Evolutionary conservation across 2,888 invertebrate genomes (phyloP), one percentile per base, ranked within the genome.

Genomic region (Chrysolina oricalcia): DNA sequence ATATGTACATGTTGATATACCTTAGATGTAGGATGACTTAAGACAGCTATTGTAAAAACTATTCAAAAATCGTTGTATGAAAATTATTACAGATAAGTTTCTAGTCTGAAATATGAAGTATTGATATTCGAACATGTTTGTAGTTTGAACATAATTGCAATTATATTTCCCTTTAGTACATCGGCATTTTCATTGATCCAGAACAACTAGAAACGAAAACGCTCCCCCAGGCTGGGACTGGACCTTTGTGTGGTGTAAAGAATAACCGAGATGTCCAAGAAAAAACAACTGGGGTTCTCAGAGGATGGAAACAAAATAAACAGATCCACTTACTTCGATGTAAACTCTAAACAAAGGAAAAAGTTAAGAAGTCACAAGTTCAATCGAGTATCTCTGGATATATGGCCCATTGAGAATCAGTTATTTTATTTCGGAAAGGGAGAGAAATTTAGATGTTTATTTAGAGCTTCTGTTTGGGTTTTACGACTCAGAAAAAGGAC

Each of bases 321-420:
- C 13, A 46, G 23, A 21, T 48, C 66, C 66, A 11, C 53, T 19
- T 66, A 48, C 66, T 66, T n/a, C n/a, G 48, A 66, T 66, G 48
- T 46, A 23, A 66, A 48, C 23, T 27, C 48, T 15, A 15, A 48
- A 27, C 23, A 66, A 66, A 46, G 43, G 17, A 50, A 48, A 50
- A 53, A 53, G 53, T 53, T 21, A 53, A 53, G 53, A 53, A 17
- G 11, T 11, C 53, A 17, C 10, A 19, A 53, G 19, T 19, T 0
- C 9, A 53, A 53, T 17, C 11, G 53, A 53, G 53, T 17, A 19
- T 53, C 53, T 19, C 53, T 19, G 17, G 53, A 53, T 53, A 8
- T 1, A 53, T 53, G 2, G 11, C 11, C 19, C 2, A 19, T 19
- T 53, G 53, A 11, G 53, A 53, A 19, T 9, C 4, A 8, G 19